Percentiles rank a stretch among this genome's conserved stretches.
Conservation (phyloP, 2,888 invertebrate genomes). For the Sphinx pinastri region DNA sequence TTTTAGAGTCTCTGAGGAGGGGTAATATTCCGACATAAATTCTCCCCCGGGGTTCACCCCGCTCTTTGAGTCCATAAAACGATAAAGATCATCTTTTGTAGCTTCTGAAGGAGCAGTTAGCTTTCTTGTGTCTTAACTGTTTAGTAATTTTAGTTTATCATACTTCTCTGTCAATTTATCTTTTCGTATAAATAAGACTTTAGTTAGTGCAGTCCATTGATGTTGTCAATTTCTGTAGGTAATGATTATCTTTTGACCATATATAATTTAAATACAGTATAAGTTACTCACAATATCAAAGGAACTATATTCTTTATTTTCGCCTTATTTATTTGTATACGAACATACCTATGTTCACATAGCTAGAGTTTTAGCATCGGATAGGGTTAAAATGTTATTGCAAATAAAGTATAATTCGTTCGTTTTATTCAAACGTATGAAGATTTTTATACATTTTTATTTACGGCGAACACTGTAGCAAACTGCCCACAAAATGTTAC, state of each 20-base stretch:
- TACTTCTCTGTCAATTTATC: constrained; percentile 4
- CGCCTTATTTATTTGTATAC: neutral
- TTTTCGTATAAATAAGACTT: neutral
- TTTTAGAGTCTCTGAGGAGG: constrained; percentile 64
- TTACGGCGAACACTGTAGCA: constrained; percentile 38
- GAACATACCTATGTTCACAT: neutral
- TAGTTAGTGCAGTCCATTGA: neutral
- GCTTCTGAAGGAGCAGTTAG: constrained; percentile 51
- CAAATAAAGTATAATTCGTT: constrained; percentile 16
- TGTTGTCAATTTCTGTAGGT: neutral
- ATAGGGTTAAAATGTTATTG: constrained; percentile 3
- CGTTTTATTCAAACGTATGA: constrained; percentile 18
- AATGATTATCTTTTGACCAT: neutral
- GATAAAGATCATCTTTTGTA: constrained; percentile 76
- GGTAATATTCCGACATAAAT: constrained; percentile 69
- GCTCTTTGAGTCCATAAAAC: constrained; percentile 67
- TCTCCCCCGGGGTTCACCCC: constrained; percentile 58
- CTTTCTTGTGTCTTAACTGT: constrained; percentile 52
- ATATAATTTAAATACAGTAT: neutral
- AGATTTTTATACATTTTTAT: constrained; percentile 30
- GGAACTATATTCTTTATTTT: neutral
- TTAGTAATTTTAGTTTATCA: constrained; percentile 46
- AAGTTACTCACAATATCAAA: neutral
- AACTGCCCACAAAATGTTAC: constrained; percentile 51
- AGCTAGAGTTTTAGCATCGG: neutral